Conservation (phyloP, 2,797 vertebrate genomes). For the Etheostoma nigrum region DNA sequence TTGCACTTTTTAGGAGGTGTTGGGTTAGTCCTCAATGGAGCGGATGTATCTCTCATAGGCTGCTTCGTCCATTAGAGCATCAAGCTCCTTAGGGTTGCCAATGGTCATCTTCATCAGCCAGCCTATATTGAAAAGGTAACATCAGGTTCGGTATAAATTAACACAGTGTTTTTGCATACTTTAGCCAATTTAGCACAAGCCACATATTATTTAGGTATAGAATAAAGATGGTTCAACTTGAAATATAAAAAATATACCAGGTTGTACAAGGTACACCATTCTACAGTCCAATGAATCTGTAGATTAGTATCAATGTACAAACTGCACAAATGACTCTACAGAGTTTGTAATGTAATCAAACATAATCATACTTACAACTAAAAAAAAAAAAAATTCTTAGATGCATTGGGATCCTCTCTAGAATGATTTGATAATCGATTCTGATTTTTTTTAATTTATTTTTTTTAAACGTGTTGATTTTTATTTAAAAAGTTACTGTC, state of each 20-base stretch:
- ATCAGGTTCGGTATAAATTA: not conserved
- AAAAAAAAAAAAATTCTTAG: no score
- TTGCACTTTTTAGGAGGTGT: conserved; percentile 44
- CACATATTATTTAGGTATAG: not conserved
- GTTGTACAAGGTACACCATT: not conserved
- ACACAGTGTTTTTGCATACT: not conserved
- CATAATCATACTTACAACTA: not conserved
- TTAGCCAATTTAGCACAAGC: not conserved
- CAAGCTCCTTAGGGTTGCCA: conserved; percentile 92
- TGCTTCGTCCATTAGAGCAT: conserved; percentile 93
- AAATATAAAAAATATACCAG: not conserved
- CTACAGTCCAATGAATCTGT: conserved; percentile 38
- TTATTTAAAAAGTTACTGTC: no score
- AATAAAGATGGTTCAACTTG: not conserved
- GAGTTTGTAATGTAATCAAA: not conserved
- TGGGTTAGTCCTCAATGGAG: conserved; percentile 92
- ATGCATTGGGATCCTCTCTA: no score
- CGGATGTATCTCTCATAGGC: conserved; percentile 95
- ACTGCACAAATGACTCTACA: not conserved
- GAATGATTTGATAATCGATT: no score
- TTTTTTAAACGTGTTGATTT: no score
- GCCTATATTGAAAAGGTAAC: conserved; percentile 70
- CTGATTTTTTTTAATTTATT: no score
- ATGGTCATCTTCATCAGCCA: conserved; percentile 98
- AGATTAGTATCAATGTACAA: not conserved